Evolutionary conservation across 2,888 invertebrate species (phyloP).

Genomic region (Patella ulyssiponensis): DNA sequence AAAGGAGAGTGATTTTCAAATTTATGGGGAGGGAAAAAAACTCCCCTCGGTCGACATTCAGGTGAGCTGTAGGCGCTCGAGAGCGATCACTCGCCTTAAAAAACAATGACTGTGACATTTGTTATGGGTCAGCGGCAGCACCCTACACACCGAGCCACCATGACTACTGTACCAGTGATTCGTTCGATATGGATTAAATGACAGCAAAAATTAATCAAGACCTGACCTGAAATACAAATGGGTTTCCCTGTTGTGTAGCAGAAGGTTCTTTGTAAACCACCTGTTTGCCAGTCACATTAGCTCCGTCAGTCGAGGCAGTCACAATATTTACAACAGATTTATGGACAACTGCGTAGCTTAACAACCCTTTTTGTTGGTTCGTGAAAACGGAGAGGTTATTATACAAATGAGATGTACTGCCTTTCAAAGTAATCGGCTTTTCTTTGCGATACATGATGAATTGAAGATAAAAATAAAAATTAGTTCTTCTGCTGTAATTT

Average conservation of each 20-base stretch:
- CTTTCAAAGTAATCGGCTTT: constrained; percentile 63
- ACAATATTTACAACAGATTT: constrained; percentile 67
- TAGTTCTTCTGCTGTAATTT: constrained; percentile 11
- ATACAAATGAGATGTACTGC: constrained; percentile 63
- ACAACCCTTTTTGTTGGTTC: constrained; percentile 56
- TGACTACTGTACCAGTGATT: background rate
- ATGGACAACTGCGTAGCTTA: constrained; percentile 67
- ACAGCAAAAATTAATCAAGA: background rate
- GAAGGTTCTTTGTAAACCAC: constrained; percentile 69
- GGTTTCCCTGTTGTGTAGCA: constrained; percentile 57
- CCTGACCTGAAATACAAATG: constrained; percentile 66
- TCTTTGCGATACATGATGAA: constrained; percentile 60
- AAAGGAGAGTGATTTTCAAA: too few species aligned
- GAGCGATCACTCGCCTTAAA: too few species aligned
- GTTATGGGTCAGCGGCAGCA: too few species aligned
- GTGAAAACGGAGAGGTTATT: constrained; percentile 65
- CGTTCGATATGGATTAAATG: background rate
- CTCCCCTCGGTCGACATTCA: too few species aligned
- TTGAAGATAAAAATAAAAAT: background rate
- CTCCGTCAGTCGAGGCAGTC: constrained; percentile 61
- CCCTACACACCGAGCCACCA: too few species aligned
- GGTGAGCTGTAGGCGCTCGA: too few species aligned
- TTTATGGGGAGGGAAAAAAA: too few species aligned
- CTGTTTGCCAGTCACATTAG: constrained; percentile 62
- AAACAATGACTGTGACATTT: too few species aligned